Evolutionary conservation across 92 coral and sea anemone genomes (phyloP).

Genomic region (Montipora capitata): DNA sequence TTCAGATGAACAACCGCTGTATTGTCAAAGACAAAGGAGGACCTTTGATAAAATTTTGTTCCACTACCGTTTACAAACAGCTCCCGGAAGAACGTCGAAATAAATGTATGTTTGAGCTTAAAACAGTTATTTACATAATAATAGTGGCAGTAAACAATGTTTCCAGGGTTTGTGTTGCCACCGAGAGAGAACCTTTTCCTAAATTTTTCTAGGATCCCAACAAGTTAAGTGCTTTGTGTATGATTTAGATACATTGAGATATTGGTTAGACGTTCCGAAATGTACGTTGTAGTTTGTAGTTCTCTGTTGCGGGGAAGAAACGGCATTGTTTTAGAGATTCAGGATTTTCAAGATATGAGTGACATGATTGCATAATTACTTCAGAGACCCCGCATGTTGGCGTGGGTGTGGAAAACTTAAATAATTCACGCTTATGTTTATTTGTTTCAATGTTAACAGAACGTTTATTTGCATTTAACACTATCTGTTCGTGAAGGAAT

Average conservation of each 20-base stretch:
- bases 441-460: background rate
- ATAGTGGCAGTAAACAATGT: background rate
- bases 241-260: background rate
- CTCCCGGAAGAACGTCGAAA: background rate
- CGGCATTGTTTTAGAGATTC: background rate
- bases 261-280: background rate
- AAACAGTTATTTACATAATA: background rate
- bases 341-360: background rate
- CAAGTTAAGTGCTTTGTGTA: background rate
- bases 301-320: background rate
- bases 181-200: background rate
- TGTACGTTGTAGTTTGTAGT: too few relatives aligned
- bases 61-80: background rate
- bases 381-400: background rate
- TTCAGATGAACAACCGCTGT: background rate
- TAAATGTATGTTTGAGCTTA: background rate
- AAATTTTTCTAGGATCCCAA: background rate
- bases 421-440: background rate
- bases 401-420: constrained; percentile 34
- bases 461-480: background rate
- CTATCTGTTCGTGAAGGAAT: constrained; percentile 21
- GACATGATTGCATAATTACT: background rate
- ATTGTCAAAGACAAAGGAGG: constrained; percentile 2
- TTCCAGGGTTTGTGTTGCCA: background rate
- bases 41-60: background rate